Evolutionary conservation across 2,113 vertebrate genomes (phyloP), one percentile per base, ranked within the genome.

Genomic region (Psophia crepitans): DNA sequence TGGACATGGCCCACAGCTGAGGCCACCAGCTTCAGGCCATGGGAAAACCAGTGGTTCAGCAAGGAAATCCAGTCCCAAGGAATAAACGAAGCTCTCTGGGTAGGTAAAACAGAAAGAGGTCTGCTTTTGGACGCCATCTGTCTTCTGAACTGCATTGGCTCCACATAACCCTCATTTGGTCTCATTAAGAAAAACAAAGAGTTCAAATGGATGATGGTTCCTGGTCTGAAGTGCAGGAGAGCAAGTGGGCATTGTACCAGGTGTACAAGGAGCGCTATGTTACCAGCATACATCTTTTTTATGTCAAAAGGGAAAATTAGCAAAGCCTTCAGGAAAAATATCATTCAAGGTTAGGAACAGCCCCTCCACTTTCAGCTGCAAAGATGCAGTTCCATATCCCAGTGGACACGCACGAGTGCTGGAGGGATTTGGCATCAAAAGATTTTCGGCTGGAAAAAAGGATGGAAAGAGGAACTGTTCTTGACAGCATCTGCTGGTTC

Each of bases 191-290:
- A 32, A 77, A 90, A 22, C 9, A 60, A 65, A 56, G 57, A 41
- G 8, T 21, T 75, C 26, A 63, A 17, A 27, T 3, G 30, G 39
- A 28, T 10, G 39, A 43, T n/a, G 82, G 58, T 13, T 53, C 48
- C 17, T 11, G 8, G 2, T 17, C 35, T 44, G 11, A 41, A 68
- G 53, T 0, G 17, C 32, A 54, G 28, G 11, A 41, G 15, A 73
- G 44, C 3, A 33, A 17, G 0, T 0, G 1, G 7, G 11, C 2
- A 3, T 8, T 1, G 5, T 16, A 27, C 2, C 32, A 37, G n/a
- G 32, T 73, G 51, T 23, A 12, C 20, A 14, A 18, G 57, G 0
- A 35, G 26, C n/a, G 43, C 10, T 6, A 7, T 7, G 28, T 8
- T 6, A 27, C 27, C 56, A 77, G 46, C 14, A 43, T 12, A 19